Evolutionary conservation across 2,113 vertebrate genomes (phyloP), one percentile per base, ranked within the genome.

Genomic region (Hemiscyllium ocellatum): DNA sequence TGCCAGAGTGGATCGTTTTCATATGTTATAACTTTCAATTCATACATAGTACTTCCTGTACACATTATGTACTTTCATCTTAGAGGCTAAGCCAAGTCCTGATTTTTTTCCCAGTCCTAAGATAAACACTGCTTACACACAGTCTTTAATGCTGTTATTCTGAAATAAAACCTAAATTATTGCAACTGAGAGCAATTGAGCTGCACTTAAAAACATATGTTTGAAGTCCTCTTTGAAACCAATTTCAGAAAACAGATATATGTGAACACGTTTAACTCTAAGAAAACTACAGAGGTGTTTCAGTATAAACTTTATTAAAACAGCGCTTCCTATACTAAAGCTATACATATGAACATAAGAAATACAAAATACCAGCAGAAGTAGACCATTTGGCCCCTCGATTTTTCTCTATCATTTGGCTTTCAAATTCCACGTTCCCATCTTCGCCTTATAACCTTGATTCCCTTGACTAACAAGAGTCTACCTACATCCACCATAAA

Each of bases 21-120:
- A 95, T 72, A 70, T 70, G 68, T 70, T 95, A 33, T 50, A 95
- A 95, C 94, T 72, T 76, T 95, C 68, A 95, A 95, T 52, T 95
- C 42, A 95, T 95, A 50, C 94, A 95, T 95, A 72, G 94, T 37
- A 95, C 42, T 72, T 95, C 68, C 89, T 93, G 89, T 93, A 72
- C 69, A 95, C 69, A 95, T 95, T 76, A 95, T 95, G 69, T 52
- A 52, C 94, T 95, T 95, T 95, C 94, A 95, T 95, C 47, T 95
- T 72, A 26, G 47, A 52, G 26, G 68, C 47, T 72, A 50, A 29
- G 94, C 89, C 89, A 66, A 93, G 50, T 33, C 33, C 94, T 72
- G 68, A 70, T 33, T 90, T 95, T 72, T 70, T 95, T 95, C 65
- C 61, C 66, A 7, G 66, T 65, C 37, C 61, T 93, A 68, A 93